Base-by-base conservation (phyloP, 2,888 invertebrate genomes). In the Pammene aurita region DNA sequence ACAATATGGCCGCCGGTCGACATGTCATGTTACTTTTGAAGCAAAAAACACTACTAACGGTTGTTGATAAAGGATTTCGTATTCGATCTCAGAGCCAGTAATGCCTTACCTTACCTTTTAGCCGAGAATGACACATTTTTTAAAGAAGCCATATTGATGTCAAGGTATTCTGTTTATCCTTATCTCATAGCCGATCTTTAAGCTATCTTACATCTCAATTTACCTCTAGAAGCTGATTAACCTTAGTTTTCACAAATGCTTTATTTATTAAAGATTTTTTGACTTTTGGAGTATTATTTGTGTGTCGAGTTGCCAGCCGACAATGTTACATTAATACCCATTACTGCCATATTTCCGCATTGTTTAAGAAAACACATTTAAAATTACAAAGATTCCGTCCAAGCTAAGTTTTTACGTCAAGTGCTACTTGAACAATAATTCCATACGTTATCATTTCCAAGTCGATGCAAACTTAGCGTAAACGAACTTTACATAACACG, bases 1-100 rank as follows among this genome's bases (percentile, higher is more conserved):
- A 52, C 62, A 62, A 41, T 62, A 62, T 52, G 62, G 41, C 62
- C 38, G 50, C 18, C 11, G 38, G 35, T 44, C 7, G 42, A 42
- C 44, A 6, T 50, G 9, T 52, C 26, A 52, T 52, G 26, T 18
- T 18, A 26, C 50, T 50, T 50, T 35, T 35, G 35, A 35, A n/a
- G 35, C 35, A 1, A 38, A 38, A 38, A 38, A 14, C 14, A 46
- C 6, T 0, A 46, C n/a, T 14, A n/a, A 14, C 55, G 26, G 6
- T 52, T 13, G 52, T 38, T 35, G 13, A 14, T 54, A 34, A 55
- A 55, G 35, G n/a, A 46, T 46, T 46, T 46, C 14, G 0, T 9
- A 10, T 4, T 42, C 4, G 11, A 11, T 11, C 14, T 6, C n/a
- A 46, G n/a, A 5, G 46, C 7, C 7, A 42, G 9, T 41, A 41